Percentiles rank a stretch among this genome's conserved stretches.
phyloP scores from a whole-genome alignment of 2,113 vertebrate species.

The Castor canadensis region DNA sequence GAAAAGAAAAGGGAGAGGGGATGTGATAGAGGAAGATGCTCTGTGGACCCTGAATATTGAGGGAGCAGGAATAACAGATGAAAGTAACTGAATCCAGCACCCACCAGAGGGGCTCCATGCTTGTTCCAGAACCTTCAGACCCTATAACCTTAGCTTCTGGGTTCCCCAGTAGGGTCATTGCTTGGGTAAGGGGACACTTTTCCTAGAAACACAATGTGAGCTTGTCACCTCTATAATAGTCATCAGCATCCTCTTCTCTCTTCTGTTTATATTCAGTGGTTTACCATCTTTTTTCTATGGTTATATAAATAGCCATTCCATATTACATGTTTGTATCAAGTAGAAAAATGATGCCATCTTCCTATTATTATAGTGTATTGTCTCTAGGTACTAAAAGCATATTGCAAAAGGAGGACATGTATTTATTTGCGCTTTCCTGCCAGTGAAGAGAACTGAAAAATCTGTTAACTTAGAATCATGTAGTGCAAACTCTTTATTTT shows the following conservation, averaged over 20 bases:
- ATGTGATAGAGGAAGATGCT: neutral
- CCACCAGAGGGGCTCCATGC: neutral
- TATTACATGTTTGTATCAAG: neutral
- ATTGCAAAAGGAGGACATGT: neutral
- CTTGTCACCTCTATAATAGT: neutral
- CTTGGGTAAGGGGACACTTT: neutral
- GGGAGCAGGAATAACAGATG: neutral
- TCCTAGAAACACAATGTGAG: neutral
- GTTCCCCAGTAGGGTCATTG: neutral
- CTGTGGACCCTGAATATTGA: neutral
- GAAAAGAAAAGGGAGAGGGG: neutral
- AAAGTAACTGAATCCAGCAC: neutral
- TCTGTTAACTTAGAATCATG: neutral
- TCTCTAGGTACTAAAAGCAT: neutral
- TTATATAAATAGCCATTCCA: neutral
- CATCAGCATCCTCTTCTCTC: neutral
- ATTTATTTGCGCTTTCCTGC: neutral
- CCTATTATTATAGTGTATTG: neutral
- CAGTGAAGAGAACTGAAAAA: neutral
- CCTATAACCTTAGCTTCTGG: neutral
- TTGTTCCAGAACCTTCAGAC: neutral
- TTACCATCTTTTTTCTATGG: neutral
- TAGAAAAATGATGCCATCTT: neutral
- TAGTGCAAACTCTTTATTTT: neutral
- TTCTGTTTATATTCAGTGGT: neutral